Base-by-base conservation (phyloP, 2,797 vertebrate species). In the Rhabdomys pumilio region DNA sequence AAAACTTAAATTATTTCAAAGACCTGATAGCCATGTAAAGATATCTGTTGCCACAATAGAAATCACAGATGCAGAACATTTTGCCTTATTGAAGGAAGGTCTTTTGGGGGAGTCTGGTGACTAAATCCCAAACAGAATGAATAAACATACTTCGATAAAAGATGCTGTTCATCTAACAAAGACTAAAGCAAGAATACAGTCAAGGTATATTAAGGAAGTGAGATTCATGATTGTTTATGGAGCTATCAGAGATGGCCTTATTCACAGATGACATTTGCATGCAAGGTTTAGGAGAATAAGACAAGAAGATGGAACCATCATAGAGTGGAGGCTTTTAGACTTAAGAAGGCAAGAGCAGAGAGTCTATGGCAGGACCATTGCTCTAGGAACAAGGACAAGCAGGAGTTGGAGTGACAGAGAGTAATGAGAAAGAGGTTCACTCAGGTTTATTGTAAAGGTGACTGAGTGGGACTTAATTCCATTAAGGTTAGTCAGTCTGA, bases 101-200 rank as follows among this genome's bases (percentile, higher is more conserved):
- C 50, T 93, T 92, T 69, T 69, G 34, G 44, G 93, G 38, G 59
- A 41, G 73, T 53, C n/a, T 41, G 63, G 29, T 53, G 87, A 20
- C 89, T 82, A 88, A 84, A 84, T 20, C 15, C 38, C 53, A 95
- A 91, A 94, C 22, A 82, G 82, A 91, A 94, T 73, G 77, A 91
- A 91, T 41, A 88, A 79, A 34, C 19, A 29, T 31, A 10, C 11
- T 63, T 73, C 8, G 34, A 15, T 82, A 55, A 55, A n/a, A 93
- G 29, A 50, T 86, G 34, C 24, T 83, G n/a, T 34, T 26, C 41
- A 89, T 8, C 50, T 57, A 90, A 55, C 61, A 95, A 86, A 87
- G 90, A 55, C 73, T 82, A 61, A 92, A 69, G 24, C 41, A 75
- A 73, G 4, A n/a, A 67, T 63, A 91, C 17, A 6, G 24, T 81